Conservation (phyloP, 1,140 invertebrate genomes). For the Daktulosphaira vitifoliae region DNA sequence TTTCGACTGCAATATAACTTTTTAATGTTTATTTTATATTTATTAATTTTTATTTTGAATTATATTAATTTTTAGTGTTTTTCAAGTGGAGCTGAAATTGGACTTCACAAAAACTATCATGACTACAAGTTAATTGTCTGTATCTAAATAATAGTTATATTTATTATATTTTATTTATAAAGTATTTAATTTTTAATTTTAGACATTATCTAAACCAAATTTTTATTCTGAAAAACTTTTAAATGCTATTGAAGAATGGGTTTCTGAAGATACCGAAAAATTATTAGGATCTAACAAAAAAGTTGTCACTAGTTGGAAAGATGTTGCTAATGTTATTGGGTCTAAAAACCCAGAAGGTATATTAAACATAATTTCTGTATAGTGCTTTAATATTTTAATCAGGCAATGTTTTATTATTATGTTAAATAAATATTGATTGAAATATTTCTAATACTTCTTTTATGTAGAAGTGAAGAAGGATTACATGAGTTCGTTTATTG, state of each 20-base stretch:
- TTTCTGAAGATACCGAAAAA: constrained; percentile 9
- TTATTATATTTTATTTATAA: too few relatives aligned
- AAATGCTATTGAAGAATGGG: constrained; percentile 12
- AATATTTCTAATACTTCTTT: background rate
- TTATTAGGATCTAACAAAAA: background rate
- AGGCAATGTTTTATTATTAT: too few relatives aligned
- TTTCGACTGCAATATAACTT: background rate
- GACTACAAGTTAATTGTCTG: constrained; percentile 14
- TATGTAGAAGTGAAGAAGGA: constrained; percentile 4
- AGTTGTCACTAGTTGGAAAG: background rate
- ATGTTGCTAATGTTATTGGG: constrained; percentile 1
- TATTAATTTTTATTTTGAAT: too few relatives aligned
- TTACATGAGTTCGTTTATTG: background rate
- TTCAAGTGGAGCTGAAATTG: constrained; percentile 13
- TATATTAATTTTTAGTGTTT: constrained; percentile 6
- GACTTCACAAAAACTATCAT: background rate
- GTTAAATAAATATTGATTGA: background rate
- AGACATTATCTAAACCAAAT: constrained; percentile 7
- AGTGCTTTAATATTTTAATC: too few relatives aligned
- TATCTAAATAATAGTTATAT: background rate
- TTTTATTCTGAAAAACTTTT: constrained; percentile 1
- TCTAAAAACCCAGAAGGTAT: constrained; percentile 5
- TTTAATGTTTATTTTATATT: background rate
- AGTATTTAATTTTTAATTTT: too few relatives aligned
- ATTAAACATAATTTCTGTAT: too few relatives aligned